Conservation (phyloP, 1,140 invertebrate species). For the Eumaeus atala region DNA sequence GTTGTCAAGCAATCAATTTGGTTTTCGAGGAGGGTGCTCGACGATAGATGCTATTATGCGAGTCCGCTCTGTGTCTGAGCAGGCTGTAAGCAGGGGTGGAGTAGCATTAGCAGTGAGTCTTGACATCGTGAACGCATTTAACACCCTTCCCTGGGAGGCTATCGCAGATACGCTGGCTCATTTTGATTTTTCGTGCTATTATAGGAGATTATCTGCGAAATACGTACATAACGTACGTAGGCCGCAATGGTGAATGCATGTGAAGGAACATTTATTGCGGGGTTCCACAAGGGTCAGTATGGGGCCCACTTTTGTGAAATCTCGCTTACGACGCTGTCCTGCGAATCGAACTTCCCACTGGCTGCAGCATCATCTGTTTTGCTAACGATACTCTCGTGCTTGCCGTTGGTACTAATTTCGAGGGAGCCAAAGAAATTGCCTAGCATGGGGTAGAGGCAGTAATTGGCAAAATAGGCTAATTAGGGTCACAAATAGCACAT, state of each 20-base stretch:
- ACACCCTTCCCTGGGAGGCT: conserved; percentile 19
- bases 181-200: neutral
- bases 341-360: conserved; percentile 6
- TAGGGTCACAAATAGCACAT: neutral
- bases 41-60: conserved; percentile 26
- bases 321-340: conserved; percentile 19
- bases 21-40: conserved; percentile 24
- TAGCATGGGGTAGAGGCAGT: neutral
- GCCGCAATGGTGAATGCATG: neutral
- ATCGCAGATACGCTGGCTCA: conserved; percentile 13
- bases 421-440: neutral
- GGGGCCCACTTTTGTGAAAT: conserved; percentile 15
- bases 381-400: too few species aligned
- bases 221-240: conserved; percentile 2
- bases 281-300: conserved; percentile 21
- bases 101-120: conserved; percentile 19
- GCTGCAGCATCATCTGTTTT: too few species aligned
- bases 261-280: conserved; percentile 10
- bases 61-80: conserved; percentile 12
- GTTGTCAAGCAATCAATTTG: conserved; percentile 19
- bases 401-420: too few species aligned
- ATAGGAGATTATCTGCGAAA: conserved; percentile 16
- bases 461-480: neutral
- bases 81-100: conserved; percentile 13
- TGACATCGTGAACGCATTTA: conserved; percentile 27